Evolutionary conservation across 2,888 invertebrate species (phyloP).

Genomic region (Machimus atricapillus): DNA sequence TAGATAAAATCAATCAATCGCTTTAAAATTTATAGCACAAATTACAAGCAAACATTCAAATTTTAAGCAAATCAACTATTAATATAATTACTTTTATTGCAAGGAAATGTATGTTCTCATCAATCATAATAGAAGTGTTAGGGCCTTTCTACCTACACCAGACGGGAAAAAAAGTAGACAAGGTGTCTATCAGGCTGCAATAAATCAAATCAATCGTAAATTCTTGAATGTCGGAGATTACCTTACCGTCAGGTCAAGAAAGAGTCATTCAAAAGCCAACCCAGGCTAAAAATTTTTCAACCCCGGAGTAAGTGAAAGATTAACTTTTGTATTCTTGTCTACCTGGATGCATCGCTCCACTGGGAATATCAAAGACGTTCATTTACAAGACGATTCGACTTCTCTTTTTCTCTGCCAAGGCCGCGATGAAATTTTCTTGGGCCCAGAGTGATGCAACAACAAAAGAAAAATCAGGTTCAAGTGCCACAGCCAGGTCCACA

Average conservation of each 20-base stretch:
- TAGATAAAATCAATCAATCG: neutral
- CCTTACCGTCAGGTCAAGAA: neutral
- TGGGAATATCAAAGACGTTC: neutral
- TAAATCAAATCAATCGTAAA: neutral
- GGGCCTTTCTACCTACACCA: neutral
- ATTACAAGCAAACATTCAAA: neutral
- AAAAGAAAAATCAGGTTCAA: neutral
- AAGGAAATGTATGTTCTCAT: neutral
- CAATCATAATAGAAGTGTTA: neutral
- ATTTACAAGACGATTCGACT: neutral
- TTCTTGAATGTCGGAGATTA: neutral
- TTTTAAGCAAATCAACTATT: neutral
- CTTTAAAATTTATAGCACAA: neutral
- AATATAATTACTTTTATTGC: neutral
- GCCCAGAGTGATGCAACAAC: neutral
- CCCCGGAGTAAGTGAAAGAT: neutral
- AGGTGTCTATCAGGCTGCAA: neutral
- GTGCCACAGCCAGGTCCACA: neutral
- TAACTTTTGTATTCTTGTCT: neutral
- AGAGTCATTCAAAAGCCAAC: neutral
- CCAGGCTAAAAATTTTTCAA: neutral
- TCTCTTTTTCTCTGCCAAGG: neutral
- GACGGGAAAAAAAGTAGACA: neutral
- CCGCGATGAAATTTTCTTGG: neutral
- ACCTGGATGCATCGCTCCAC: neutral